Conservation (phyloP, 2,888 invertebrate genomes). For the Oligia latruncula region DNA sequence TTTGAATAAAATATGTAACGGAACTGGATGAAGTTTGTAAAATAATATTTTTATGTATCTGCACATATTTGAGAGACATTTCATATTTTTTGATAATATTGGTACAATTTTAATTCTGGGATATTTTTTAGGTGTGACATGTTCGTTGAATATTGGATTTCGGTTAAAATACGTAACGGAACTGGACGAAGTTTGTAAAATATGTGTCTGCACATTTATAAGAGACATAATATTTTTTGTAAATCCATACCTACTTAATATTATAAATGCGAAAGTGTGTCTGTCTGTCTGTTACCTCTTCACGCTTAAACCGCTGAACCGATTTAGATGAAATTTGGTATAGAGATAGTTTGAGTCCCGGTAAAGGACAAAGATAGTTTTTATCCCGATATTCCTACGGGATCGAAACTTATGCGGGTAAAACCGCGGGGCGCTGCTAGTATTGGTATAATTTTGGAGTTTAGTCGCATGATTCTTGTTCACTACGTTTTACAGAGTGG, state of each 20-base stretch:
- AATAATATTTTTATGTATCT: background rate
- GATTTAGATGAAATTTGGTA: too few species aligned
- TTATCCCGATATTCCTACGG: too few species aligned
- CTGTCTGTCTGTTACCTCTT: too few species aligned
- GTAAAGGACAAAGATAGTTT: too few species aligned
- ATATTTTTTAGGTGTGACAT: constrained; percentile 26
- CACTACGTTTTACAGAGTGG: background rate
- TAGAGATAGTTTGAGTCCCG: too few species aligned
- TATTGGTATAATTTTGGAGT: background rate
- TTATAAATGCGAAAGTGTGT: too few species aligned
- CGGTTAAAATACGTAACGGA: background rate
- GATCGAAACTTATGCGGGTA: too few species aligned
- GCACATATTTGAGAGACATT: background rate
- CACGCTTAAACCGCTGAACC: too few species aligned
- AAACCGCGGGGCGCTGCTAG: too few species aligned
- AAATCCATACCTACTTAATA: too few species aligned
- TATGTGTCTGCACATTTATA: background rate
- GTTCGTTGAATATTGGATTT: constrained; percentile 26
- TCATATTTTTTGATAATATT: background rate
- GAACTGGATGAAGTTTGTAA: background rate
- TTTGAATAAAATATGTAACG: constrained; percentile 5
- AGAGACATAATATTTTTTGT: background rate
- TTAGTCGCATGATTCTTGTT: background rate
- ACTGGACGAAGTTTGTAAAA: background rate
- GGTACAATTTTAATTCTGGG: constrained; percentile 14